A percentile compares a stretch with the other conserved stretches of the same genome.
Evolutionary conservation across 2,888 invertebrate species (phyloP).

Genomic region (Cremastobaeus sp.): DNA sequence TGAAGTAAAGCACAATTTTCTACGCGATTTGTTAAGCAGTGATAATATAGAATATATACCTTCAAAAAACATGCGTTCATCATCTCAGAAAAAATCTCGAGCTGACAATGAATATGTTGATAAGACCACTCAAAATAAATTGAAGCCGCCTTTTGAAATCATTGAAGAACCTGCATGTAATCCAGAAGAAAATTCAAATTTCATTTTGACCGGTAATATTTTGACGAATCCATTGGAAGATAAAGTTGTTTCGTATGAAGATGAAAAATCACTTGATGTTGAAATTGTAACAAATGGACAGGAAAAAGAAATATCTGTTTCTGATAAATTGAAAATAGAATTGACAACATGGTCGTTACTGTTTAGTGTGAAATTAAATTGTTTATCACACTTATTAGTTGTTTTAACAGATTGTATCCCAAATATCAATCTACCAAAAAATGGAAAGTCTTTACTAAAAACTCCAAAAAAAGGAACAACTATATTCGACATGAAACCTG

Average conservation of each 20-base stretch:
- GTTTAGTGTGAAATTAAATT: constrained; percentile 11
- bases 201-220: no score
- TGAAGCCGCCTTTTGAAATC: no score
- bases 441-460: constrained; percentile 7
- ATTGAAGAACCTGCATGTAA: no score
- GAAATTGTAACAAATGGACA: no score
- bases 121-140: no score
- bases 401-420: constrained; percentile 5
- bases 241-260: no score
- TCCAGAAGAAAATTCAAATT: no score
- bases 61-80: neutral
- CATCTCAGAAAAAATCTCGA: neutral
- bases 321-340: neutral
- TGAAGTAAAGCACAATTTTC: neutral
- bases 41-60: neutral
- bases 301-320: neutral
- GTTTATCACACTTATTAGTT: constrained; percentile 1
- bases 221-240: no score
- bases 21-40: neutral
- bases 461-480: neutral
- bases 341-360: constrained; percentile 10
- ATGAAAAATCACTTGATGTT: no score
- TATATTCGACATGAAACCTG: constrained; percentile 1
- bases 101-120: no score
- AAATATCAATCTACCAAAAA: neutral